Base-by-base conservation (phyloP, 2,888 invertebrate species). In the Caenorhabditis wallacei region DNA sequence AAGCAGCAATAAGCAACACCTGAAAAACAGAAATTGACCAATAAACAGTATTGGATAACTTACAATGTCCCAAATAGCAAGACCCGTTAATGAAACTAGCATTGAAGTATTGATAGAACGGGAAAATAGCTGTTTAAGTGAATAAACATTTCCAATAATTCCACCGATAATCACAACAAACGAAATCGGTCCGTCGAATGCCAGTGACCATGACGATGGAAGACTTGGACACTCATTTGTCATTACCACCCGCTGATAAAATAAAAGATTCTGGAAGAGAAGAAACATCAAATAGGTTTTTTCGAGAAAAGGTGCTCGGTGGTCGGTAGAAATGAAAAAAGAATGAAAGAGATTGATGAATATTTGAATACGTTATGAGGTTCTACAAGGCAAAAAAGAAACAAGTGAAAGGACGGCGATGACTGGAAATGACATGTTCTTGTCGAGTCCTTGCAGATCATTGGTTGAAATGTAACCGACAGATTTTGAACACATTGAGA, bases 81-180 rank as follows among this genome's bases (percentile, higher is more conserved):
- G 35, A 75, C 86, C 88, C 61, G 88, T 88, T 7, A 89, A 70
- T 0, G 87, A 87, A 2, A 89, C 88, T 11, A 88, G 80, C 88
- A 88, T 89, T 7, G 85, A 79, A 4, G 87, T 87, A 78, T 88
- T 89, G 75, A 89, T 89, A 3, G 87, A 85, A 1, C 85, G 82
- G 20, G 82, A 72, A 56, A 85, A 85, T 7, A 89, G 83, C 24
- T 88, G 78, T 35, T 84, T 84, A 46, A 89, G 22, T 24, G 87
- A 88, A 66, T 88, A 89, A 0, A 85, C 30, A 68, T 85, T 88
- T 35, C 86, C 85, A 30, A 84, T n/a, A 20, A 88, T 79, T 18
- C 87, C 87, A 11, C 70, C 82, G 0, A 84, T 13, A 11, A 87
- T 87, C 37, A 87, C 83, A 11, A 71, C 43, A 11, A 70, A 75